Evolutionary conservation across 30 jellyfish, hydroid and myxozoan genomes (phyloP).

Genomic region (Rhopilema esculentum): DNA sequence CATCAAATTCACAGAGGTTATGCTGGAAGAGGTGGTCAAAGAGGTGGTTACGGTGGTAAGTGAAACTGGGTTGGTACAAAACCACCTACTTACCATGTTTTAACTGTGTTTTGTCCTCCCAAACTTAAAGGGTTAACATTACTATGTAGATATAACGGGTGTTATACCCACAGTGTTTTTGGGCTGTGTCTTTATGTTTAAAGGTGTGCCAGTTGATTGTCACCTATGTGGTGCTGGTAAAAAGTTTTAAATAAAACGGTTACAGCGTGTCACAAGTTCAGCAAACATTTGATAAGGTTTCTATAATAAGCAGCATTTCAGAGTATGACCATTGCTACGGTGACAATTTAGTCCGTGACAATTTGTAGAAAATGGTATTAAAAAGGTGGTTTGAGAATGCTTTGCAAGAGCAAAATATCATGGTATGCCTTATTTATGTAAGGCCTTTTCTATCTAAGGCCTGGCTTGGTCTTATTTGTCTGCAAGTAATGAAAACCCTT

Average conservation of each 20-base stretch:
- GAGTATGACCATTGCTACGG: neutral
- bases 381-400: too few species aligned
- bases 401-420: too few species aligned
- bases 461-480: neutral
- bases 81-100: conserved; percentile 64
- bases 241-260: neutral
- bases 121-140: conserved; percentile 69
- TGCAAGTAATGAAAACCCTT: conserved; percentile 72
- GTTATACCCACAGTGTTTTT: neutral
- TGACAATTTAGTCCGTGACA: too few species aligned
- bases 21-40: conserved; percentile 98
- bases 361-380: too few species aligned
- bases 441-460: neutral
- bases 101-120: conserved; percentile 30
- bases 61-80: conserved; percentile 78
- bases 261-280: neutral
- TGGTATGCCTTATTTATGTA: too few species aligned
- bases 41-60: conserved; percentile 99
- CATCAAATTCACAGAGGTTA: conserved; percentile 92
- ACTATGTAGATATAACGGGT: neutral
- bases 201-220: too few species aligned
- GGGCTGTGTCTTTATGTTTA: conserved; percentile 9
- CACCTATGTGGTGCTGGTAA: too few species aligned
- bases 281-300: neutral
- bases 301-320: too few species aligned